Conservation (phyloP, 2,797 vertebrate genomes). For the Alcedo atthis region DNA sequence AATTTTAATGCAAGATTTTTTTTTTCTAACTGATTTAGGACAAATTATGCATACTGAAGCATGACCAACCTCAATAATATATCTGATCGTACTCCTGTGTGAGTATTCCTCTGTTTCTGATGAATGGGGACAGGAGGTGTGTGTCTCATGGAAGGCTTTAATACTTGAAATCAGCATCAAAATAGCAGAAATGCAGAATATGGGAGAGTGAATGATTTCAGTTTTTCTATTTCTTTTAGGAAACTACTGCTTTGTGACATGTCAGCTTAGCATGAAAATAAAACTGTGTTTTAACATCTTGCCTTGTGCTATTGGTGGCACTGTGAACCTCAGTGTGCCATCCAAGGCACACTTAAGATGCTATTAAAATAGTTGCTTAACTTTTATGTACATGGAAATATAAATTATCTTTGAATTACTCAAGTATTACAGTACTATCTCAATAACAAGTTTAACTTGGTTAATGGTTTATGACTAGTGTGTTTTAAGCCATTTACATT, state of each 20-base stretch:
- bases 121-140: neutral
- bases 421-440: neutral
- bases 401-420: neutral
- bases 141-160: neutral
- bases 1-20: neutral
- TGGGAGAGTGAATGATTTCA: neutral
- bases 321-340: neutral
- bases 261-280: neutral
- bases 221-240: fast-evolving
- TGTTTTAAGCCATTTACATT: neutral
- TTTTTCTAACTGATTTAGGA: neutral
- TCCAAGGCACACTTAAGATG: neutral
- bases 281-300: neutral
- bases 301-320: neutral
- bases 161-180: neutral
- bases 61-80: neutral
- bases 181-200: neutral
- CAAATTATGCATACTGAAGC: neutral
- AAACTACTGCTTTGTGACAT: neutral
- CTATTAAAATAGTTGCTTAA: neutral
- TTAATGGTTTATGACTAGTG: neutral
- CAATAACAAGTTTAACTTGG: neutral
- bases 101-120: neutral
- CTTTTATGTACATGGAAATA: slow-evolving; percentile 15
- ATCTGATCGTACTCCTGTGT: neutral